Base-by-base conservation (phyloP, 2,797 vertebrate species). In the Huso huso region DNA sequence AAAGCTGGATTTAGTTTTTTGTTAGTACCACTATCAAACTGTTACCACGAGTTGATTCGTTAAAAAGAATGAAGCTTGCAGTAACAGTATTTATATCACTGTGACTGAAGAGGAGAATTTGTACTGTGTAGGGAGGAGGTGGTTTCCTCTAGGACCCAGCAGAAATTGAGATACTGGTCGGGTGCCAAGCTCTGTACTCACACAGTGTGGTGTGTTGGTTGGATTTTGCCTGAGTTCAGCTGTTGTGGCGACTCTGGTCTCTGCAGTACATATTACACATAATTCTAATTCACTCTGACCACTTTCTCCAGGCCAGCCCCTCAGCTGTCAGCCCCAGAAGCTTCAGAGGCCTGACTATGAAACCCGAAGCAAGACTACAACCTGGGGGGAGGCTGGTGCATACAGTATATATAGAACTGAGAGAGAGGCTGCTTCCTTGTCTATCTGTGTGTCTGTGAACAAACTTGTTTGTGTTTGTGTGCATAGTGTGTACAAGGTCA, bases 271-370 rank as follows among this genome's bases (percentile, higher is more conserved):
- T 85, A 81, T 85, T 81, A 81, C 71, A 63, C 83, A 84, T 86
- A 86, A 81, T 82, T 87, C 78, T 84, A 75, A 86, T 83, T 80
- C 80, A 81, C 67, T 79, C 70, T 80, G 82, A 87, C 82, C 77
- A 71, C 70, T 78, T 75, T 74, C 76, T 77, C 76, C 70, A 70
- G 75, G 62, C 77, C 72, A 77, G 78, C 74, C 78, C 74, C 76
- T 72, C 77, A 18, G 70, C 71, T 70, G 69, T 65, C 12, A 72
- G 71, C 72, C 73, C 8, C 13, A 49, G 63, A 8, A 10, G 48
- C 48, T 51, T 60, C 9, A 10, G 51, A 58, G 55, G 12, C 55
- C 10, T 10, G 55, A 57, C 8, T 57, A 6, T n/a, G 13, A n/a
- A n/a, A 58, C 12, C 11, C 6, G 6, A 58, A 58, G 13, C 55